phyloP scores from a whole-genome alignment of 2,113 vertebrate species.

The Cyrtonyx montezumae region DNA sequence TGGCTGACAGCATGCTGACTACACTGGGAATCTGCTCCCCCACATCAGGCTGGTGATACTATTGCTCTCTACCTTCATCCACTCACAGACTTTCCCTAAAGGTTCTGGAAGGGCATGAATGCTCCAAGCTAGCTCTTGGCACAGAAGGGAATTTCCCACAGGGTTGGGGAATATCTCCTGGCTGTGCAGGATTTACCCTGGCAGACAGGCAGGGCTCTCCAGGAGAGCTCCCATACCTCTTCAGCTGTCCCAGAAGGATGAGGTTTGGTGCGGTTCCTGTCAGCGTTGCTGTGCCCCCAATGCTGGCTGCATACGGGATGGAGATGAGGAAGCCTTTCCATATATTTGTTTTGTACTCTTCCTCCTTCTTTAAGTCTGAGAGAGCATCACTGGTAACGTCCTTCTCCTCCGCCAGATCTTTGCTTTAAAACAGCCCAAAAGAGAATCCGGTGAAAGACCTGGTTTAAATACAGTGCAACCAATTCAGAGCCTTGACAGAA shows the following conservation, averaged over 20 bases:
- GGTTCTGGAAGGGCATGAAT: neutral
- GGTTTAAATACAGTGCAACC: conserved; percentile 41
- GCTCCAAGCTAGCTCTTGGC: neutral
- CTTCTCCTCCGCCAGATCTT: conserved; percentile 74
- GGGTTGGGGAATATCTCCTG: neutral
- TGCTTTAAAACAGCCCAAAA: conserved; percentile 77
- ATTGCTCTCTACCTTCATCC: neutral
- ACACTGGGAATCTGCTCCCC: neutral
- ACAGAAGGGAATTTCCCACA: neutral
- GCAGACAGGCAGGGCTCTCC: neutral
- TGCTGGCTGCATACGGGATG: conserved; percentile 95
- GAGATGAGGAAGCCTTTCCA: conserved; percentile 98
- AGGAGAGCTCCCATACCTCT: conserved; percentile 78
- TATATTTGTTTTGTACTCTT: conserved; percentile 86
- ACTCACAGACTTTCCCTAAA: neutral
- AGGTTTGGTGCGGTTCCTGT: conserved; percentile 96
- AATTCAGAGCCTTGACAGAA: conserved; percentile 64
- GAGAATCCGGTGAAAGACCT: conserved; percentile 62
- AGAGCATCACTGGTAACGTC: conserved; percentile 70
- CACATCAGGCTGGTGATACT: neutral
- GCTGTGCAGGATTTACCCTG: neutral
- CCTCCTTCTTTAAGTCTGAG: conserved; percentile 80
- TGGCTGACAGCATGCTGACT: neutral
- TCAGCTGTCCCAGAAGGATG: conserved; percentile 94
- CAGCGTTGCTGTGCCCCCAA: conserved; percentile 93